phyloP scores from a whole-genome alignment of 1,140 invertebrate genomes.

The Solenopsis invicta region DNA sequence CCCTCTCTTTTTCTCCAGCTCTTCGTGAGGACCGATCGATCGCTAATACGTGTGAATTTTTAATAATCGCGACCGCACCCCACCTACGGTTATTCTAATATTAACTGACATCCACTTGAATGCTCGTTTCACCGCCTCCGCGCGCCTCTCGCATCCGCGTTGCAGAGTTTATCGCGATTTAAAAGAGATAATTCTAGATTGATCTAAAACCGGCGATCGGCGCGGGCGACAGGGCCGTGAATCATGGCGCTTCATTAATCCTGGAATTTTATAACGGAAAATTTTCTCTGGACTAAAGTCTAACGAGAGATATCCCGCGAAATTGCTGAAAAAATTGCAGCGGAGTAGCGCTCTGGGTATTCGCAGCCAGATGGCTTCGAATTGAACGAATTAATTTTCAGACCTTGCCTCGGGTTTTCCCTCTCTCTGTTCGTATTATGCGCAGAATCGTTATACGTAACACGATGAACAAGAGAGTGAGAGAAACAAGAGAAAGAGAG shows the following conservation, averaged over 20 bases:
- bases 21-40: slow-evolving; percentile 28
- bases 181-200: slow-evolving; percentile 9
- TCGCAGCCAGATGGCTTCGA: neutral
- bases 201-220: neutral
- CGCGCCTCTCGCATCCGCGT: neutral
- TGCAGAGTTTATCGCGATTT: neutral
- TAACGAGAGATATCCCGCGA: neutral
- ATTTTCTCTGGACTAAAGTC: neutral
- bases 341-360: neutral
- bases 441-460: slow-evolving; percentile 15
- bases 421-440: neutral
- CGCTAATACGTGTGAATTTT: slow-evolving; percentile 28
- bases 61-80: slow-evolving; percentile 22
- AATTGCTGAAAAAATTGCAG: neutral
- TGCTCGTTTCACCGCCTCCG: neutral
- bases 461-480: neutral
- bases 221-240: neutral
- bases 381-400: slow-evolving; percentile 19
- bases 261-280: neutral
- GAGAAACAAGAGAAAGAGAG: neutral
- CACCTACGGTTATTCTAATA: slow-evolving; percentile 22
- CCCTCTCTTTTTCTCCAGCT: neutral
- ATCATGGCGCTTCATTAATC: neutral
- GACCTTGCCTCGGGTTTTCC: neutral
- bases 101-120: slow-evolving; percentile 11